These are phyloP conservation scores for Ditylenchus weischeri DNA, from an alignment of 2,888 invertebrate species.

Conservation along the genomic window DNA sequence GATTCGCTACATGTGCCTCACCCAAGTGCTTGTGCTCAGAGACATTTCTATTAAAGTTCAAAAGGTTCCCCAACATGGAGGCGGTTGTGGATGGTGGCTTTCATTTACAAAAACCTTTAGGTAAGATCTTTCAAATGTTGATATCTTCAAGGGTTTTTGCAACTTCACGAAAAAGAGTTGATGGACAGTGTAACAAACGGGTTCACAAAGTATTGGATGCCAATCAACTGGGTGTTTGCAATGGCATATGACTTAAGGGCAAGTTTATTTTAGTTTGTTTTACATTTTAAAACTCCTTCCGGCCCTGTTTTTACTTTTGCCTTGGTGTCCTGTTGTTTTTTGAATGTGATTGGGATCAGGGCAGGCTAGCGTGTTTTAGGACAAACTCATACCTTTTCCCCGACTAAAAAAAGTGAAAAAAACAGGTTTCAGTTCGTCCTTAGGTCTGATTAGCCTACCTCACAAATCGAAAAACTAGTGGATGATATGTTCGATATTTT, in stretches of 20 bases:
- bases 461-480: no score
- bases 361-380: no score
- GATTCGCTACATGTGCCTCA: conserved; percentile 49
- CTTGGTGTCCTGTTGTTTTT: no score
- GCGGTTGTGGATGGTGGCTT: conserved; percentile 32
- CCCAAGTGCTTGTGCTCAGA: conserved; percentile 46
- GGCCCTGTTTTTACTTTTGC: no score
- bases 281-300: no score
- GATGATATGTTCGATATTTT: no score
- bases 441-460: no score
- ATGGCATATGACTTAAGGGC: conserved; percentile 12
- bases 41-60: conserved; percentile 36
- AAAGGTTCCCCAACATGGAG: conserved; percentile 38
- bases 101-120: not conserved
- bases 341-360: no score
- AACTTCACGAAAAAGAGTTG: conserved; percentile 37
- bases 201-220: conserved; percentile 52
- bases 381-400: no score
- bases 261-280: not conserved
- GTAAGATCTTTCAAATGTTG: not conserved
- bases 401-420: no score
- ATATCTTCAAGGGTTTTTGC: conserved; percentile 31
- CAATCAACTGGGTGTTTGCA: conserved; percentile 46
- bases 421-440: no score
- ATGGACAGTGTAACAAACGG: conserved; percentile 35